Evolutionary conservation across 2,113 vertebrate species (phyloP).

Genomic region (Xiphophorus couchianus): DNA sequence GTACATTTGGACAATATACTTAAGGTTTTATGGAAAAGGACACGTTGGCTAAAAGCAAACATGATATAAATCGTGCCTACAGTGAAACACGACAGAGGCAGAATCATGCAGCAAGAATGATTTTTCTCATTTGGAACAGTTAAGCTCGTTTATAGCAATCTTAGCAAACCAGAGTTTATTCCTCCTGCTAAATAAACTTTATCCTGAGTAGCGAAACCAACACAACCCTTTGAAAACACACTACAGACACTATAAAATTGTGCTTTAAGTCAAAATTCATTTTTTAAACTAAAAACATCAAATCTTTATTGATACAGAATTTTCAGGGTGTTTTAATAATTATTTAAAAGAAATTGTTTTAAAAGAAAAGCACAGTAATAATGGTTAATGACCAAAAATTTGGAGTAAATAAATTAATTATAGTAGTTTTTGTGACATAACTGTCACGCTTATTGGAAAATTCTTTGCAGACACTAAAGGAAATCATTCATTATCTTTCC

Average conservation of each 20-base stretch:
- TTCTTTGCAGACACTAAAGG: neutral
- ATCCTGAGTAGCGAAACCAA: too few relatives aligned
- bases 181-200: too few relatives aligned
- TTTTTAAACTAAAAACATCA: too few relatives aligned
- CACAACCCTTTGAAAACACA: too few relatives aligned
- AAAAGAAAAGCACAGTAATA: too few relatives aligned
- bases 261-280: too few relatives aligned
- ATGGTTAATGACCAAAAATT: neutral
- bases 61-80: neutral
- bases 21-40: neutral
- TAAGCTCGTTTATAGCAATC: too few relatives aligned
- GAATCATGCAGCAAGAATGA: neutral
- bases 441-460: neutral
- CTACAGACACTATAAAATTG: too few relatives aligned
- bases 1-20: neutral
- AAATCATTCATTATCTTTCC: neutral
- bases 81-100: neutral
- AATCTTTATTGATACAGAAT: too few relatives aligned
- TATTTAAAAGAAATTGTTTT: too few relatives aligned
- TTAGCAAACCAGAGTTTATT: too few relatives aligned
- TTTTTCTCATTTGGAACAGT: neutral
- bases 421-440: neutral
- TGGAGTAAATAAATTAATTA: neutral
- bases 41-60: neutral
- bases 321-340: too few relatives aligned